Evolutionary conservation across 2,113 vertebrate species (phyloP), one percentile per base, ranked within the genome.

Genomic region (Polypterus bichir): DNA sequence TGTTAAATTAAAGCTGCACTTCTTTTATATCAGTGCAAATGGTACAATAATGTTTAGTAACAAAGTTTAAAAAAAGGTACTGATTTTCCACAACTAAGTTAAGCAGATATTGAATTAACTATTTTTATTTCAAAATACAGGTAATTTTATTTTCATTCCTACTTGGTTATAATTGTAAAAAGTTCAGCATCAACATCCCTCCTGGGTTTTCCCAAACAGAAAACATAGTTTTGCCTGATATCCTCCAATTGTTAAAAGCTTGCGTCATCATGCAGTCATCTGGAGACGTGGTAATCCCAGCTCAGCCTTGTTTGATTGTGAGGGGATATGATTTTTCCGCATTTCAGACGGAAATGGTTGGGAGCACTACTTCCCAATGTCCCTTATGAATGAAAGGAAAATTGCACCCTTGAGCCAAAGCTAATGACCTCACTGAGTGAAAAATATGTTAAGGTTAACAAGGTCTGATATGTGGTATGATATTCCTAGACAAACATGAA

Each of bases 211-310:
- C 79, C 88, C 79, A 86, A 86, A 88, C 77, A 81, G 84, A 86
- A 86, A 86, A 85, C 78, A 87, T 83, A 74, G 87, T 86, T 81
- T 84, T 87, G 83, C 83, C 89, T 83, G 79, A 91, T 92, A 96
- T 97, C 95, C 94, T 96, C 86, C 93, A 81, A 97, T 98, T 98
- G 95, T 98, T 91, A 89, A 69, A 81, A 79, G 83, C 79, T 81
- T 96, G 91, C 91, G 93, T 96, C 92, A 95, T 69, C 80, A 74
- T 75, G 70, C 83, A 81, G 83, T 84, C 68, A 75, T 74, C 69
- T 75, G 73, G 77, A 86, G 78, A 82, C 62, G 76, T 74, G 83
- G 75, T 82, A 79, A 82, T 87, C 80, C 82, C 81, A 71, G 71
- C 73, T 75, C 77, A 71, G 74, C 75, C 81, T 83, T 77, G 74